Base-by-base conservation (phyloP, 1,140 invertebrate species). In the Harlomillsia oculata region DNA sequence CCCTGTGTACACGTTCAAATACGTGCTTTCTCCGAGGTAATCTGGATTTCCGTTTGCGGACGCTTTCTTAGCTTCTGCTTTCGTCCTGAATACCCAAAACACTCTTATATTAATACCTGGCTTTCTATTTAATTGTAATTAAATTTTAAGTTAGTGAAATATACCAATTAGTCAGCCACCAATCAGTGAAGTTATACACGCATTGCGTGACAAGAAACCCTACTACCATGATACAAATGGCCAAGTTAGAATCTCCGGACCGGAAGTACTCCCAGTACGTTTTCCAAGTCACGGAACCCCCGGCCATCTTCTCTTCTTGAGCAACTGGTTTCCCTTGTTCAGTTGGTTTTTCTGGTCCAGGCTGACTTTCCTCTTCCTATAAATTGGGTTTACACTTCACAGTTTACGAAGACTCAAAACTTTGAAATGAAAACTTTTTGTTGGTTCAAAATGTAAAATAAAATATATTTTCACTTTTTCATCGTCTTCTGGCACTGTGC, bases 251-350 rank as follows among this genome's bases (percentile, higher is more conserved):
- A 30, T 56, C 40, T 18, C 59, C 56, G 11, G 51, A 21, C 9
- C 16, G 30, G 21, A 59, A 56, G 25, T 65, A 65, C 5, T 62
- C 46, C 46, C 36, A 61, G 23, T 65, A 65, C 0, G 56, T 54
- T 21, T 26, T 43, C 5, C 21, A 32, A 11, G 25, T 54, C 1
- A 65, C 59, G 2, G 59, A 61, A 13, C 63, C 63, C 2, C 49
- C 56, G 1, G 48, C 51, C 56, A 61, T 61, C 50, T 58, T 59
- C 32, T 65, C 63, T 2, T 14, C 53, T 50, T 49, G 56, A 13
- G 29, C 46, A 51, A 43, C 44, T 29, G 37, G 44, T 32, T 52
- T 41, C 20, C 39, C 56, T 34, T 39, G 29, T 16, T 58, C 52
- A 9, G 30, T 20, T 0, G 41, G 13, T 28, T 51, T 41, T 50